Conservation (phyloP, 2,888 invertebrate genomes). For the Molorchus minor region DNA sequence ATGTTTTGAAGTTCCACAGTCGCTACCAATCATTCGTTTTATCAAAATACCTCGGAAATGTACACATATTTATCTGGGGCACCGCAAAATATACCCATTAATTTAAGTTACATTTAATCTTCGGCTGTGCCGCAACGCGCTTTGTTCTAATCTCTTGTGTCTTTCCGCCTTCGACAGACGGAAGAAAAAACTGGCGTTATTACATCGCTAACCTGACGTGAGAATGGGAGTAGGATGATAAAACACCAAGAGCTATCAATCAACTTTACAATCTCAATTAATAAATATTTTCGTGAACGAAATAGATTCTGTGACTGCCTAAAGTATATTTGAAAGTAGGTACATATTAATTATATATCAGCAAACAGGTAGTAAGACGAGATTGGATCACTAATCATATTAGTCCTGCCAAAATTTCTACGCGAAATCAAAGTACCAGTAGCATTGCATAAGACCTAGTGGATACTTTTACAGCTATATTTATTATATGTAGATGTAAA, state of each 20-base stretch:
- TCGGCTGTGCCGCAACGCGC: not conserved
- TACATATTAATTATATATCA: too few species aligned
- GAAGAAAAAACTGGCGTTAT: not conserved
- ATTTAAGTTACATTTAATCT: slow-evolving; percentile 7
- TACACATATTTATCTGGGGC: slow-evolving; percentile 15
- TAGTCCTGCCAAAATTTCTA: too few species aligned
- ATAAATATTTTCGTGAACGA: too few species aligned
- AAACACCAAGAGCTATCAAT: not conserved
- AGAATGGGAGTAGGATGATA: not conserved
- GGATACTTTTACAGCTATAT: too few species aligned
- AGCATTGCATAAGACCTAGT: too few species aligned
- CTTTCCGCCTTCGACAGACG: not conserved
- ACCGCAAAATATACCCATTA: slow-evolving; percentile 22
- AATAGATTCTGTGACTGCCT: too few species aligned
- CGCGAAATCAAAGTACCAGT: too few species aligned
- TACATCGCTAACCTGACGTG: not conserved
- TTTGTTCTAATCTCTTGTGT: slow-evolving; percentile 7
- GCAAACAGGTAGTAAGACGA: too few species aligned
- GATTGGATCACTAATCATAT: too few species aligned
- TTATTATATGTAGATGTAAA: too few species aligned
- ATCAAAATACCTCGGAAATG: slow-evolving; percentile 15
- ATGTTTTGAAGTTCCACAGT: slow-evolving; percentile 20
- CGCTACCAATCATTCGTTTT: slow-evolving; percentile 24
- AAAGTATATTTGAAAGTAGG: too few species aligned
- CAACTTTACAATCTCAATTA: not conserved